Evolutionary conservation across 37 sponge, comb jelly and placozoan species (phyloP), one percentile per base, ranked within the genome.

Genomic region (Axinella damicornis): DNA sequence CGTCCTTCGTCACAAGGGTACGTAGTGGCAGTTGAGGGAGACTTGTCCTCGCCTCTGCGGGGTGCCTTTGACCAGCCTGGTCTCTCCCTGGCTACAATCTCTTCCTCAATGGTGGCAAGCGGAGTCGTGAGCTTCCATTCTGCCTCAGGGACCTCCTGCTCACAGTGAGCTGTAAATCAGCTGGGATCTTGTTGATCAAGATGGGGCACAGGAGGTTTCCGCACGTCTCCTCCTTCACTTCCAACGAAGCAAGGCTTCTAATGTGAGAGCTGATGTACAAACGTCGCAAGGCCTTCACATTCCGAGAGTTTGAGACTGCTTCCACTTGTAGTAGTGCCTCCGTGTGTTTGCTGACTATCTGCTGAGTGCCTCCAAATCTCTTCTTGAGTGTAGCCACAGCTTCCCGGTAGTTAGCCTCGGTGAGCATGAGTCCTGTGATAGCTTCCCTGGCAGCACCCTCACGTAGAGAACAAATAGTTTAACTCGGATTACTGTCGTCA

Each of bases 171-270:
- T 81, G 82, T 38, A 81, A 24, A 6, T 81, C 82, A 16, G 82
- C 30, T 81, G n/a, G 82, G 24, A 81, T 69, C 82, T 81, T 81
- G 82, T 81, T 81, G 71, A 81, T 53, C 57, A 81, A 36, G 36
- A 81, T 71, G n/a, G 82, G 71, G 25, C 71, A 70, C 57, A 81
- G 71, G 17, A 70, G 39, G 27, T 28, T 69, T 41, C 82, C 72
- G 53, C 69, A 81, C 21, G 82, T 57, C 2, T 81, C 58, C 20
- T 25, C 57, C 60, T 81, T 34, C 32, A 57, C 61, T 18, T 56
- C 32, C 31, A 81, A 0, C 22, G 82, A 69, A 32, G 55, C 56
- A 22, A 81, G 82, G 71, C 82, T 81, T 52, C 82, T 27, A 19
- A 81, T 54, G 57, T 81, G 71, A 36, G 39, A 71, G 36, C 82